Base-by-base conservation (phyloP, 2,888 invertebrate species). In the Allygus modestus region DNA sequence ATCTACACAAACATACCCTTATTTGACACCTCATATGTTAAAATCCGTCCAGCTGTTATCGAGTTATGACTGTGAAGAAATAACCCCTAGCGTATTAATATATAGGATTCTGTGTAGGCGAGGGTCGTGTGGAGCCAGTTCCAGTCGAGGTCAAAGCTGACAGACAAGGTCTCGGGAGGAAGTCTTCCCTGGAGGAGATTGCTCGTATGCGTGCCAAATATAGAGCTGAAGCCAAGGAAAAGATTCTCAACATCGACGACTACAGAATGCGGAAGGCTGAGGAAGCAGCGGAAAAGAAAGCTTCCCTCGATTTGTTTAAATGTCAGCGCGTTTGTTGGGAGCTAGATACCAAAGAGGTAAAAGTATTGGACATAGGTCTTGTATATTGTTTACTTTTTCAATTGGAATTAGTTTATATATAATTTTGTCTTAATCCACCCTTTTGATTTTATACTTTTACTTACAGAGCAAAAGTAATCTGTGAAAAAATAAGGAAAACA, bases 131-230 rank as follows among this genome's bases (percentile, higher is more conserved):
- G 7, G 94, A 94, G 88, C 95, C 95, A 0, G 93, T 95, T 83
- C 90, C 91, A 1, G 92, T 95, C 54, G 92, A 91, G 84, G 87
- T 95, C 0, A 95, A 94, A 90, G 90, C 90, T 1, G 93, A 93
- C 87, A 92, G 94, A 51, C 91, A 92, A 75, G 96, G 96, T 0
- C 90, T 96, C 15, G 96, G 95, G 0, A 90, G 91, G 58, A 91
- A 91, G 87, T 89, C 89, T 75, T 90, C 91, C 46, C 87, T 91
- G 54, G 90, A 90, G 87, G 91, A 91, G 89, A 88, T 91, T 23
- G 87, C 88, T 86, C 87, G 89, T 85, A 86, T 89, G 87, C 90
- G 88, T 89, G 87, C 41, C 87, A 88, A 86, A 87, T 89, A 75
- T 88, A 89, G 83, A 88, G 89, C 65, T 89, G 88, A 71, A 88